Percentiles rank a stretch among this genome's conserved stretches.
These are phyloP conservation scores for Dicrurus megarhynchus DNA, from an alignment of 2,113 vertebrate genomes.

Conservation along the genomic window DNA sequence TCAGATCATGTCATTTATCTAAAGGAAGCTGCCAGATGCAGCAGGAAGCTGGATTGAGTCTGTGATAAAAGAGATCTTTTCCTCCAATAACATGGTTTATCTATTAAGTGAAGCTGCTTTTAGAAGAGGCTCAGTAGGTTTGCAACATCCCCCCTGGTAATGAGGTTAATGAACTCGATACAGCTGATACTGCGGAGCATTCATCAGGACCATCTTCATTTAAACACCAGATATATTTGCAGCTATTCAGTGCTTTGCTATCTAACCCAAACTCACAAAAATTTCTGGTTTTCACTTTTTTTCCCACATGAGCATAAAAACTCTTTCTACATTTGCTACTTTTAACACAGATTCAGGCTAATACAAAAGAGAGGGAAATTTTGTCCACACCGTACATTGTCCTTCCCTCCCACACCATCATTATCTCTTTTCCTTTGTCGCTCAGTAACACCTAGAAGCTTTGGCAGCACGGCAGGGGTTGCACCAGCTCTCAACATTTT, in stretches of 20 bases:
- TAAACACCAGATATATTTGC: neutral
- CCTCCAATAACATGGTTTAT: conserved; percentile 24
- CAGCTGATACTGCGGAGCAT: neutral
- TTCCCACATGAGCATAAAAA: neutral
- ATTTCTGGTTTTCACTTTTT: neutral
- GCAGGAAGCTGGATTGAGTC: neutral
- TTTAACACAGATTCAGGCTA: neutral
- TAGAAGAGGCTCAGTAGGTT: neutral
- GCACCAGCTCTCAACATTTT: neutral
- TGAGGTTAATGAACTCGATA: neutral
- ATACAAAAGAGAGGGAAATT: neutral
- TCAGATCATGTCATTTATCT: neutral
- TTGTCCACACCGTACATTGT: neutral
- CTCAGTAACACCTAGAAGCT: conserved; percentile 8
- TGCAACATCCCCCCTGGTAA: neutral
- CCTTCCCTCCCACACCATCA: neutral
- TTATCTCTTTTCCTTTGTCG: conserved; percentile 12
- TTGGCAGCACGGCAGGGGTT: neutral
- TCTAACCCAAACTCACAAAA: neutral
- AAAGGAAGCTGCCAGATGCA: conserved; percentile 9
- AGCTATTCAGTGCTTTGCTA: neutral
- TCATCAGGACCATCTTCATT: neutral
- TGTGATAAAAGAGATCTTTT: neutral
- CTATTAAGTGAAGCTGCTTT: conserved; percentile 23
- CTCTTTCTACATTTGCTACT: neutral